Percentiles rank a stretch among this genome's conserved stretches.
Conservation (phyloP, 2,113 vertebrate species). For the Takifugu bimaculatus region DNA sequence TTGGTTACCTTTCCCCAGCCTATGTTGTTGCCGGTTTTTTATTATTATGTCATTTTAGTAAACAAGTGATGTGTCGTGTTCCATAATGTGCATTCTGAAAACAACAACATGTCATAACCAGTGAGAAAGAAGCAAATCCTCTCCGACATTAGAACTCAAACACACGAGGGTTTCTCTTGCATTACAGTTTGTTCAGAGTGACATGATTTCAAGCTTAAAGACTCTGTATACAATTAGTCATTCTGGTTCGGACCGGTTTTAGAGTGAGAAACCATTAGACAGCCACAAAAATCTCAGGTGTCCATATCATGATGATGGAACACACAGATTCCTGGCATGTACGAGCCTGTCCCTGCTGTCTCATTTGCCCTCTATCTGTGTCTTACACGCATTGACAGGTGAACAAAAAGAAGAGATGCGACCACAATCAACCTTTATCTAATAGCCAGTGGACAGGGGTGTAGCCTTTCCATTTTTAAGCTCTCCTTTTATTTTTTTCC, state of each 20-base stretch:
- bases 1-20: too few species aligned
- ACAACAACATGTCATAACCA: too few species aligned
- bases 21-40: too few species aligned
- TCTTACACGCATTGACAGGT: constrained; percentile 1
- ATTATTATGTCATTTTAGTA: too few species aligned
- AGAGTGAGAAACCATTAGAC: too few species aligned
- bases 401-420: constrained; percentile 18
- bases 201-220: background rate
- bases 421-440: constrained; percentile 24
- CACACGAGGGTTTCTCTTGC: background rate
- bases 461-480: constrained; percentile 2
- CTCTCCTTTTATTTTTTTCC: background rate
- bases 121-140: too few species aligned
- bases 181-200: background rate
- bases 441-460: constrained; percentile 26
- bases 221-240: background rate
- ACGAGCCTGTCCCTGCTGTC: background rate
- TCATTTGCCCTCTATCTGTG: constrained; percentile 2
- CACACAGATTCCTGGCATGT: background rate
- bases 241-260: too few species aligned
- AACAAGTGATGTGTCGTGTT: too few species aligned
- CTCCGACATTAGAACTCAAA: too few species aligned
- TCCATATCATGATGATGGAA: background rate
- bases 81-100: too few species aligned
- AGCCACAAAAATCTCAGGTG: too few species aligned